Conservation (phyloP, 2,113 vertebrate species). For the Chamaea fasciata region DNA sequence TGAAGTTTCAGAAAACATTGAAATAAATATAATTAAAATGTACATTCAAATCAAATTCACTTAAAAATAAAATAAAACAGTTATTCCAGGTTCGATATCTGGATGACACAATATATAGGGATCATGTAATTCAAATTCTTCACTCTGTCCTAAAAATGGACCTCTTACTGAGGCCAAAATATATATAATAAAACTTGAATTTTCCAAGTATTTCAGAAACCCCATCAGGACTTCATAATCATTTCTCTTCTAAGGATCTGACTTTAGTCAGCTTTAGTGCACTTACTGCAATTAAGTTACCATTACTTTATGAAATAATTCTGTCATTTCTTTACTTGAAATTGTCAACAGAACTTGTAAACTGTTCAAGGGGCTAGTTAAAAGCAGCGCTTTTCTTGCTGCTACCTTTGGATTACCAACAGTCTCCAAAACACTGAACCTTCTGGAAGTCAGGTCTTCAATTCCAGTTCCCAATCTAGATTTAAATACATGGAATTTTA, state of each 20-base stretch:
- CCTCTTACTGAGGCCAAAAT: background rate
- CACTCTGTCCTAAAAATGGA: background rate
- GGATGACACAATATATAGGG: background rate
- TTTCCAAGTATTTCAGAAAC: background rate
- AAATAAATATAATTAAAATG: background rate
- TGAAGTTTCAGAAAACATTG: background rate
- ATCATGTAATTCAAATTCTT: background rate
- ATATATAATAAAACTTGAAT: background rate
- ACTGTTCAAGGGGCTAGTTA: background rate
- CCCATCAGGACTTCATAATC: background rate
- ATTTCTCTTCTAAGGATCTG: background rate
- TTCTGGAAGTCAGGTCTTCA: background rate
- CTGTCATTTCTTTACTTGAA: background rate
- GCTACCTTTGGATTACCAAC: background rate
- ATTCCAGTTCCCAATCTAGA: background rate
- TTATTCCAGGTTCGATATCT: background rate
- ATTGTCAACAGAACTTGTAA: background rate
- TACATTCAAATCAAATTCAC: background rate
- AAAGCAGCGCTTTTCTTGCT: background rate
- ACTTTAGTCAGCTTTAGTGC: background rate
- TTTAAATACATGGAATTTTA: background rate
- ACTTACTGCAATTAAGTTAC: background rate
- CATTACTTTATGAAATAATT: background rate
- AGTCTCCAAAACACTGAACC: background rate
- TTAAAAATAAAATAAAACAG: background rate